A percentile compares a stretch with the other conserved stretches of the same genome.
phyloP scores from a whole-genome alignment of 1,140 invertebrate genomes.

The Lepidostoma basale region DNA sequence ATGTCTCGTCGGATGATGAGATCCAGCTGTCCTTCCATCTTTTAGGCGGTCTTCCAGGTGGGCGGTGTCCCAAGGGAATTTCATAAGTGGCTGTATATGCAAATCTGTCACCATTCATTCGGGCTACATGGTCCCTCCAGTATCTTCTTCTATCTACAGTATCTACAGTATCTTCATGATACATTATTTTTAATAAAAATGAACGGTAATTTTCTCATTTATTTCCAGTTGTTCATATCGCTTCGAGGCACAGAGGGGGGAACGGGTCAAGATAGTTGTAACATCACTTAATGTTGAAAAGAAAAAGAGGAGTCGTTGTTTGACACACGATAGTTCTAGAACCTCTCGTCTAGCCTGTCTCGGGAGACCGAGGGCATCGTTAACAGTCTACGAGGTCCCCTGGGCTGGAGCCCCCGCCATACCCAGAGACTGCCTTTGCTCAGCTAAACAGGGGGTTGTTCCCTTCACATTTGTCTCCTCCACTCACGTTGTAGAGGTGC shows the following conservation, averaged over 20 bases:
- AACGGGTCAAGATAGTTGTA: constrained; percentile 73
- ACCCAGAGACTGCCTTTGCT: constrained; percentile 68
- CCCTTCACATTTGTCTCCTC: constrained; percentile 80
- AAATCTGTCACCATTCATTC: too few species aligned
- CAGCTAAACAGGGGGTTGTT: constrained; percentile 51
- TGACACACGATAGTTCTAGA: constrained; percentile 64
- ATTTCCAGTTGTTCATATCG: constrained; percentile 77
- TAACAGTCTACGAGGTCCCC: constrained; percentile 73
- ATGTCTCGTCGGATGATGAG: too few species aligned
- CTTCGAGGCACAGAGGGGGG: constrained; percentile 80
- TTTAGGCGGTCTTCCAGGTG: too few species aligned
- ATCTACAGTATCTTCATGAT: too few species aligned
- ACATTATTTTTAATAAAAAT: too few species aligned
- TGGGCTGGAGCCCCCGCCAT: constrained; percentile 69
- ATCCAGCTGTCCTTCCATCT: too few species aligned
- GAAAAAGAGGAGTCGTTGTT: constrained; percentile 67
- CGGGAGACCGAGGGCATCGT: constrained; percentile 63
- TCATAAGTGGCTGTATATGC: too few species aligned
- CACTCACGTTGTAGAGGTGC: constrained; percentile 77
- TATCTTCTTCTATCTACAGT: too few species aligned
- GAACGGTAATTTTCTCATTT: too few species aligned
- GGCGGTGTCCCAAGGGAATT: too few species aligned
- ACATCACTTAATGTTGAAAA: constrained; percentile 69
- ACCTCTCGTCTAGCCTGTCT: constrained; percentile 74
- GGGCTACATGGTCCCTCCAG: too few species aligned